Conservation (phyloP, 2,888 invertebrate species). For the Torymus aiolomorphi region DNA sequence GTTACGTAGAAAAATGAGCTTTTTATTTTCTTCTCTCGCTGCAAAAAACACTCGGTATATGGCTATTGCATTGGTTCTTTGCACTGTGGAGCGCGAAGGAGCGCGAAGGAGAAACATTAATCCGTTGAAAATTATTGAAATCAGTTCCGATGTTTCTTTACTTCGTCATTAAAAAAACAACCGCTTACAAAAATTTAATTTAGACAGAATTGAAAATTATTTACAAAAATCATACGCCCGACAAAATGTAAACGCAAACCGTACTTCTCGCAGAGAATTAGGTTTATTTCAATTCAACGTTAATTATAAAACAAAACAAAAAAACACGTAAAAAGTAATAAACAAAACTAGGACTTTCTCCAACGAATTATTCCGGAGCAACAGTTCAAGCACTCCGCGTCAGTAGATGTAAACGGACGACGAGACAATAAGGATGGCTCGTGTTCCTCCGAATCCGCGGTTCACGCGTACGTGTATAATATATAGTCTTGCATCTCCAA, state of each 20-base stretch:
- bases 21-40: conserved; percentile 6
- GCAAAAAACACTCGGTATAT: conserved; percentile 27
- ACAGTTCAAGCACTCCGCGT: conserved; percentile 5
- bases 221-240: too few relatives aligned
- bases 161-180: too few relatives aligned
- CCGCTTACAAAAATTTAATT: too few relatives aligned
- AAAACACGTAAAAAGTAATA: neutral
- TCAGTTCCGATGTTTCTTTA: neutral
- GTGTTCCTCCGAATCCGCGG: conserved; percentile 1
- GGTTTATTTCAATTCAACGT: too few relatives aligned
- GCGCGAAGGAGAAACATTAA: conserved; percentile 15
- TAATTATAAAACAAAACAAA: neutral
- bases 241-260: too few relatives aligned
- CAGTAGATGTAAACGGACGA: conserved; percentile 12
- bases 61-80: conserved; percentile 46
- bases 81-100: conserved; percentile 12
- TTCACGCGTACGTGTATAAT: neutral
- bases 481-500: conserved; percentile 43
- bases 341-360: neutral
- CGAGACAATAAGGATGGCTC: conserved; percentile 30
- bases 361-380: conserved; percentile 9
- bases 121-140: conserved; percentile 24
- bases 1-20: conserved; percentile 42
- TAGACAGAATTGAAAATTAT: too few relatives aligned
- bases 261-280: too few relatives aligned